Percentiles rank a stretch among this genome's conserved stretches.
Conservation (phyloP, 2,888 invertebrate genomes). For the Aporophyla lueneburgensis region DNA sequence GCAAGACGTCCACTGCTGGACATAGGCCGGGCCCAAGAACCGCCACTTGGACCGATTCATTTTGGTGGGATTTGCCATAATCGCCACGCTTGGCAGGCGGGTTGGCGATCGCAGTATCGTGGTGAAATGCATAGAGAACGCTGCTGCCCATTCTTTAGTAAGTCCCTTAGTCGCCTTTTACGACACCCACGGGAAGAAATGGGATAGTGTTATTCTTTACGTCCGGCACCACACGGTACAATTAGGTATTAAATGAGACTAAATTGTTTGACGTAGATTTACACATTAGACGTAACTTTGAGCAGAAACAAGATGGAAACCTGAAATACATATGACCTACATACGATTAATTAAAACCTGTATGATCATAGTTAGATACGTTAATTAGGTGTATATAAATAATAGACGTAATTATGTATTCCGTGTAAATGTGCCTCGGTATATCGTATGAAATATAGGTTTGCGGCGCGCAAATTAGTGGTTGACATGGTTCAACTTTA, state of each 20-base stretch:
- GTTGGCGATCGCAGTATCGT: no score
- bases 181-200: no score
- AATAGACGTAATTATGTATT: conserved; percentile 38
- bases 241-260: neutral
- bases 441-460: conserved; percentile 26
- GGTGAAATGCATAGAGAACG: no score
- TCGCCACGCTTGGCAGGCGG: no score
- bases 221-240: no score
- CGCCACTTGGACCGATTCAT: no score
- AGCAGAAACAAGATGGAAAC: neutral
- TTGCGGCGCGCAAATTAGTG: conserved; percentile 25
- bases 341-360: conserved; percentile 27
- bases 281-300: neutral
- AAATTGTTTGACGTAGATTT: neutral
- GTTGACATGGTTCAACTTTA: conserved; percentile 10
- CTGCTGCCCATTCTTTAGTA: no score
- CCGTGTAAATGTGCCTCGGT: conserved; percentile 7
- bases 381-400: conserved; percentile 24
- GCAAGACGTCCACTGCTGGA: no score
- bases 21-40: no score
- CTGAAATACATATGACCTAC: neutral
- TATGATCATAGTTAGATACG: conserved; percentile 17
- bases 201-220: no score
- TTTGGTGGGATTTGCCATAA: no score
- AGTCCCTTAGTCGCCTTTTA: no score